Percentiles rank a stretch among this genome's conserved stretches.
These are phyloP conservation scores for Telenomus remus DNA, from an alignment of 1,140 invertebrate species.

Conservation along the genomic window DNA sequence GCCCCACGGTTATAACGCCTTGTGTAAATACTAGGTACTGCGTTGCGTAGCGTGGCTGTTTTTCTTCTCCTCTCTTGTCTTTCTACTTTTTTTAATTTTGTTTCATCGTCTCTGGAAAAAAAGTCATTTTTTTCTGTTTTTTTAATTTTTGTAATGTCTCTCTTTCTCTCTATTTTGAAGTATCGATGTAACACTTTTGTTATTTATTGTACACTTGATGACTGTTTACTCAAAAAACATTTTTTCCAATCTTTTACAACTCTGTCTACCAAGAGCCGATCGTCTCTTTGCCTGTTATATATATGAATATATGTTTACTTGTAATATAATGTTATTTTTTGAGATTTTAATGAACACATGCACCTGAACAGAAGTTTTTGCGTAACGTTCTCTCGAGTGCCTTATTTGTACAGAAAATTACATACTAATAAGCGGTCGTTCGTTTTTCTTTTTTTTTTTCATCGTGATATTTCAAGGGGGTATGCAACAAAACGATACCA, in stretches of 20 bases:
- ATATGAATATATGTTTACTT: slow-evolving; percentile 67
- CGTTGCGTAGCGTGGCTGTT: slow-evolving; percentile 63
- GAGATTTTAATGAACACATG: slow-evolving; percentile 67
- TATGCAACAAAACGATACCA: background rate
- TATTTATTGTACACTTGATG: slow-evolving; percentile 75
- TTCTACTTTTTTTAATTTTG: slow-evolving; percentile 12
- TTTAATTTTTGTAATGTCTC: slow-evolving; percentile 21
- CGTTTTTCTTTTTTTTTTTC: slow-evolving; percentile 55
- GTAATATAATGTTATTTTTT: slow-evolving; percentile 70
- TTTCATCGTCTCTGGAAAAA: background rate
- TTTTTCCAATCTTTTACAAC: slow-evolving; percentile 61
- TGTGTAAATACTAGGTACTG: slow-evolving; percentile 76
- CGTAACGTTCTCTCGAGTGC: slow-evolving; percentile 67
- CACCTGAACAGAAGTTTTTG: slow-evolving; percentile 62
- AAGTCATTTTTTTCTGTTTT: slow-evolving; percentile 5
- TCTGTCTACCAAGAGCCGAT: slow-evolving; percentile 62
- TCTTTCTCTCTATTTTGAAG: slow-evolving; percentile 69
- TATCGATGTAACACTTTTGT: slow-evolving; percentile 68
- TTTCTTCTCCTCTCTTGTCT: slow-evolving; percentile 19
- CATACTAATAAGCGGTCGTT: slow-evolving; percentile 65
- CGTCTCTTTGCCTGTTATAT: slow-evolving; percentile 66
- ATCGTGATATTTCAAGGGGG: slow-evolving; percentile 43
- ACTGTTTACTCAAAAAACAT: slow-evolving; percentile 69
- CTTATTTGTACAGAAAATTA: slow-evolving; percentile 74
- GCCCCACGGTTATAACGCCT: slow-evolving; percentile 75